Evolutionary conservation across 2,113 vertebrate genomes (phyloP).

Genomic region (Eurystomus gularis): DNA sequence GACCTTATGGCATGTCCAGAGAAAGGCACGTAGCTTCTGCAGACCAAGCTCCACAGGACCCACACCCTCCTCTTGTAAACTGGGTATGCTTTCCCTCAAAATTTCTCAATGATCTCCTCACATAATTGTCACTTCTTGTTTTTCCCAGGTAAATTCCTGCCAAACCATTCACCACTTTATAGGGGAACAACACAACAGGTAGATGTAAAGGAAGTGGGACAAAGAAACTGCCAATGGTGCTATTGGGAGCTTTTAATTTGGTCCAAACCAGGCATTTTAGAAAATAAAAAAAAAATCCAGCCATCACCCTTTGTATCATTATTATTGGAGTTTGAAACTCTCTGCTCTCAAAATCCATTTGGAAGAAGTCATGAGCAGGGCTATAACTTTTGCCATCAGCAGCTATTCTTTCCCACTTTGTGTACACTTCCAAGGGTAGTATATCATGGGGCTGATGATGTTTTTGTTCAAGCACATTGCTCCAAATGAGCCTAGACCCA

Average conservation of each 20-base stretch:
- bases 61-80: neutral
- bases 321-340: neutral
- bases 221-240: neutral
- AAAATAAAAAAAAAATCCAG: accelerated
- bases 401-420: neutral
- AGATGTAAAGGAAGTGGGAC: neutral
- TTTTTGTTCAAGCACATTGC: neutral
- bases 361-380: neutral
- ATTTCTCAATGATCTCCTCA: neutral
- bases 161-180: neutral
- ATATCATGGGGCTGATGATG: neutral
- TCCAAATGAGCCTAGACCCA: neutral
- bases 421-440: neutral
- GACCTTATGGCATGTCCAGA: neutral
- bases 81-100: neutral
- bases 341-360: neutral
- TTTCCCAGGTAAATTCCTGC: neutral
- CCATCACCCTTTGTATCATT: neutral
- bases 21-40: neutral
- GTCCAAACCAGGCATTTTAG: neutral
- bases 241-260: neutral
- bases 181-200: neutral
- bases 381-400: constrained; percentile 3
- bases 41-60: neutral
- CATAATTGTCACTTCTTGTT: neutral